Evolutionary conservation across 1,140 invertebrate species (phyloP).

Genomic region (Pachypeltis micranthus): DNA sequence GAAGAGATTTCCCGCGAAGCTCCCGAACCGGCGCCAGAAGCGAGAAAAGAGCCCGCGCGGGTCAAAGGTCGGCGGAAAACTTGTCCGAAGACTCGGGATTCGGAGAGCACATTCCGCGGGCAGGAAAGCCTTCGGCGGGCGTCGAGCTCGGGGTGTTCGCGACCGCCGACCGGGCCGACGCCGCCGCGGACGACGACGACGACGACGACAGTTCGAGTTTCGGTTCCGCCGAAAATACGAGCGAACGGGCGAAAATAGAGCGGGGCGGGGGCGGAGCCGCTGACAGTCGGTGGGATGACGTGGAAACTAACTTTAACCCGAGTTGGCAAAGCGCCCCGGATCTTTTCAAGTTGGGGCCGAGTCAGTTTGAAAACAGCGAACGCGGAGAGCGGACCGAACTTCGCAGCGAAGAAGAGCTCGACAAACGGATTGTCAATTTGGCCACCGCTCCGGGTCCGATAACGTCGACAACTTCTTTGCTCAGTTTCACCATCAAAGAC

Average conservation of each 20-base stretch:
- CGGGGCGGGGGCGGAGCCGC: slow-evolving; percentile 13
- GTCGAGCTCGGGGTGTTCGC: slow-evolving; percentile 18
- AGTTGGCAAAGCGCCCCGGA: slow-evolving; percentile 29
- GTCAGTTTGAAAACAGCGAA: background rate
- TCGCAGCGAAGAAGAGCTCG: too few species aligned
- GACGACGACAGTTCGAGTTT: slow-evolving; percentile 15
- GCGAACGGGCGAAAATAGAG: slow-evolving; percentile 15
- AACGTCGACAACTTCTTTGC: slow-evolving; percentile 17
- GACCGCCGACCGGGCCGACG: slow-evolving; percentile 16
- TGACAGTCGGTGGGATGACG: slow-evolving; percentile 22
- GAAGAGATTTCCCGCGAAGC: slow-evolving; percentile 2
- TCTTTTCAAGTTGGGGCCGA: slow-evolving; percentile 19
- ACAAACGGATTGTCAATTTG: background rate
- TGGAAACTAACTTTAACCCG: slow-evolving; percentile 29
- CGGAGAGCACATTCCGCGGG: slow-evolving; percentile 42
- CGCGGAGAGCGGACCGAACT: background rate
- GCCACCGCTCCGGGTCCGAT: background rate
- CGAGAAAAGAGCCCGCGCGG: slow-evolving; percentile 26
- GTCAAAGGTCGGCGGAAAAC: slow-evolving; percentile 52
- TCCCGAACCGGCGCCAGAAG: background rate
- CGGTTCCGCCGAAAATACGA: slow-evolving; percentile 4
- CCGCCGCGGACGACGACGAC: slow-evolving; percentile 15
- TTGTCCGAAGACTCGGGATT: slow-evolving; percentile 63
- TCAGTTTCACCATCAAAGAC: slow-evolving; percentile 18
- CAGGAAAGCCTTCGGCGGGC: background rate